Evolutionary conservation across 1,140 invertebrate species (phyloP).

Genomic region (Bombus balteatus): DNA sequence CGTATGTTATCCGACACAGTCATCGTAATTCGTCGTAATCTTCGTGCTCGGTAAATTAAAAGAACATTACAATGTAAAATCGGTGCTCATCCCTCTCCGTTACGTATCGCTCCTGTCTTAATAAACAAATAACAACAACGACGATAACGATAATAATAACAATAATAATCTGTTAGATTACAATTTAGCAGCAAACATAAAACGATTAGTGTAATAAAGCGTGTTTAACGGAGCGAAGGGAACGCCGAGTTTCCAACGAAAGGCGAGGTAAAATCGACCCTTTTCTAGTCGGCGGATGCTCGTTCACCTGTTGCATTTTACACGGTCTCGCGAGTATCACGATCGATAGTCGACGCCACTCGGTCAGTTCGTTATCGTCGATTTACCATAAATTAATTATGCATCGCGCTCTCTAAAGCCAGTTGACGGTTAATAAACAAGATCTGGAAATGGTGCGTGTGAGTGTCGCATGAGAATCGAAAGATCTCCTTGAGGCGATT

Average conservation of each 20-base stretch:
- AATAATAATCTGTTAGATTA: no score
- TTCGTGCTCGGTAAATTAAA: no score
- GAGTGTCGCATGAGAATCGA: neutral
- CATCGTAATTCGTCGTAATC: no score
- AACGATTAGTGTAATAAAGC: neutral
- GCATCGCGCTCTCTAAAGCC: slow-evolving; percentile 63
- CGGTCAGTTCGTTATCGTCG: neutral
- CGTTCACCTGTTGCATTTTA: slow-evolving; percentile 61
- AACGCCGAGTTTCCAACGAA: neutral
- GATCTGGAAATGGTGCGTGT: slow-evolving; percentile 37
- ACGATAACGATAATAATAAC: no score
- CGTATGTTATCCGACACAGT: no score
- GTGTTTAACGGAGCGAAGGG: neutral
- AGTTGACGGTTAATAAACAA: slow-evolving; percentile 32
- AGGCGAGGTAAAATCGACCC: neutral
- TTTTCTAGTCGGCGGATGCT: slow-evolving; percentile 31
- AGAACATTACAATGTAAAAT: no score
- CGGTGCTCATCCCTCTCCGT: no score
- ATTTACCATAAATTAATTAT: slow-evolving; percentile 80
- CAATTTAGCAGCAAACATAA: neutral
- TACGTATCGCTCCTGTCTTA: no score
- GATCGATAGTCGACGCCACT: slow-evolving; percentile 58
- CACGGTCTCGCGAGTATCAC: slow-evolving; percentile 16
- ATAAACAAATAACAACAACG: no score
- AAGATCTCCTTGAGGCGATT: slow-evolving; percentile 11